Evolutionary conservation across 2,888 invertebrate genomes (phyloP).

Genomic region (Drosophila acutilabella): DNA sequence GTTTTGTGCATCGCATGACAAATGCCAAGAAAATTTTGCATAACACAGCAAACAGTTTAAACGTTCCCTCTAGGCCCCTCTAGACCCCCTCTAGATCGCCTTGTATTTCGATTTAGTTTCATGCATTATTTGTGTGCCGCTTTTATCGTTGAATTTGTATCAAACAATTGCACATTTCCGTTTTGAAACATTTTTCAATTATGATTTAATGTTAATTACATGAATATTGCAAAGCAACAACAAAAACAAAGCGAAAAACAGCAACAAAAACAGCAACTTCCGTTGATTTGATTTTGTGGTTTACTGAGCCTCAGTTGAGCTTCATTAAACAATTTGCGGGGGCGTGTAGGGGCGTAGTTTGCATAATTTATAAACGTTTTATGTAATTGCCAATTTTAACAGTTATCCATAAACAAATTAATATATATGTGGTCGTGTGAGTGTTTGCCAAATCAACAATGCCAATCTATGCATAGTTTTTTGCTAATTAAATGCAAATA

Average conservation of each 20-base stretch:
- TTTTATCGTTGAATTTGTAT: conserved; percentile 45
- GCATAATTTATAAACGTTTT: conserved; percentile 75
- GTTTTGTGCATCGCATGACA: conserved; percentile 19
- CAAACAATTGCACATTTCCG: conserved; percentile 69
- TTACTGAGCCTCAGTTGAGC: conserved; percentile 52
- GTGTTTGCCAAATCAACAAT: conserved; percentile 56
- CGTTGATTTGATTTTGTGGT: conserved; percentile 77
- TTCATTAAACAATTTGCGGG: conserved; percentile 68
- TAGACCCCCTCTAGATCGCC: background rate
- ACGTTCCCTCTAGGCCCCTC: background rate
- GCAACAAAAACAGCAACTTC: conserved; percentile 58
- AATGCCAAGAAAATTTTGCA: conserved; percentile 33
- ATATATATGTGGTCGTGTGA: conserved; percentile 11
- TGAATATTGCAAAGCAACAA: conserved; percentile 59
- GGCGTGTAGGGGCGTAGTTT: conserved; percentile 22
- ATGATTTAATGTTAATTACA: conserved; percentile 77
- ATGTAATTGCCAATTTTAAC: conserved; percentile 73
- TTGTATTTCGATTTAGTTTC: conserved; percentile 35
- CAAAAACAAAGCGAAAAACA: conserved; percentile 13
- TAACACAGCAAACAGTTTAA: conserved; percentile 16
- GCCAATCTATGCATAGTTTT: conserved; percentile 65
- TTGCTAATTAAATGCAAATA: conserved; percentile 79
- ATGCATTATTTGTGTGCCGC: conserved; percentile 38
- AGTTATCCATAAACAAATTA: conserved; percentile 67
- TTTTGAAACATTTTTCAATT: conserved; percentile 55